phyloP scores from a whole-genome alignment of 2,797 vertebrate genomes.

The Antrozous pallidus region DNA sequence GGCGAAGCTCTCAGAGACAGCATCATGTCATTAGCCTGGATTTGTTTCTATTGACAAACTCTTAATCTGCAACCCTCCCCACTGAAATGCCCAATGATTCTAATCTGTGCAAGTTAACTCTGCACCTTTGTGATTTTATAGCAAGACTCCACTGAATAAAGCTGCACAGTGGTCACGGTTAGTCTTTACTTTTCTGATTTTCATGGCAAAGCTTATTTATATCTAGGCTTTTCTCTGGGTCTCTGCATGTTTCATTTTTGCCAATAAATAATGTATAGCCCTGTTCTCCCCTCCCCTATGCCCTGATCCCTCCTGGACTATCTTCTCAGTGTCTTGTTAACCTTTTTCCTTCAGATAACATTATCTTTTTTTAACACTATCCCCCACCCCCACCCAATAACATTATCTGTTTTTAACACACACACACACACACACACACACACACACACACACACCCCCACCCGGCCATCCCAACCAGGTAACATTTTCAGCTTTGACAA shows the following conservation, averaged over 20 bases:
- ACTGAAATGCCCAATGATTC: not conserved
- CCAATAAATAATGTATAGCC: slow-evolving; percentile 9
- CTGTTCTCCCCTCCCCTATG: not conserved
- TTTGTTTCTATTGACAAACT: not conserved
- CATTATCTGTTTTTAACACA: not conserved
- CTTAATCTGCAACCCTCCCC: not conserved
- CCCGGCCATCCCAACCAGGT: too few species aligned
- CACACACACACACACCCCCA: too few species aligned
- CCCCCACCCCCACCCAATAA: too few species aligned
- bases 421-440: too few species aligned
- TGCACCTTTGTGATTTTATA: not conserved
- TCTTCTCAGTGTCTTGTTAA: not conserved
- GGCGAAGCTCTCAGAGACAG: not conserved
- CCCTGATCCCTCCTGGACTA: not conserved
- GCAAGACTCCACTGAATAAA: not conserved
- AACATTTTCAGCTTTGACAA: slow-evolving; percentile 63
- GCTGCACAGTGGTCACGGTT: not conserved
- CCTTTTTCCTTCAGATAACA: not conserved
- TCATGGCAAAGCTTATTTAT: not conserved
- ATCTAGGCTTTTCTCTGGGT: not conserved
- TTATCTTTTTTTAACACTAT: not conserved
- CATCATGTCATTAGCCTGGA: too few species aligned
- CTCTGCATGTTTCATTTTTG: not conserved
- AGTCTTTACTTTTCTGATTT: slow-evolving; percentile 12
- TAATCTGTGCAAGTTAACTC: not conserved